Base-by-base conservation (phyloP, 2,113 vertebrate genomes). In the Aspiorhynchus laticeps region DNA sequence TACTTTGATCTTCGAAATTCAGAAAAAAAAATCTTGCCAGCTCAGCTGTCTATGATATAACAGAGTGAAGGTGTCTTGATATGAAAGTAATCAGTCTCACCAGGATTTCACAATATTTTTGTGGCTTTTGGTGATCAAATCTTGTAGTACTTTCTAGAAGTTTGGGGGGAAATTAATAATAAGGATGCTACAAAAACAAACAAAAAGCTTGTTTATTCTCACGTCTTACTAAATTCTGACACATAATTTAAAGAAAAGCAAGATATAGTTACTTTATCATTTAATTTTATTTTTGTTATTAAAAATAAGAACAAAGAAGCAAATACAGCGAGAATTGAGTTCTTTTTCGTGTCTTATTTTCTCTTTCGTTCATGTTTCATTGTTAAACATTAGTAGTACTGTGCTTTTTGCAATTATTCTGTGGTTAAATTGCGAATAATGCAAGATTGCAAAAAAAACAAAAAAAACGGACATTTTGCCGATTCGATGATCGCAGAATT, bases 21-120 rank as follows among this genome's bases (percentile, higher is more conserved):
- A 10, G 36, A 28, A 46, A 3, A 24, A 61, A 65, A 65, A 19
- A 6, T 3, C 56, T 19, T 5, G 1, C 8, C 2, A n/a, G 15
- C 8, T 46, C 79, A 43, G 56, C 56, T 43, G 12, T 81, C n/a
- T 81, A 11, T 80, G 79, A 80, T 63, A 63, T 80, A 63, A 81
- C 21, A 17, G 56, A 14, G 8, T 61, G 53, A 38, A 61, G 33
- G 56, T 26, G 24, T 61, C 53, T 36, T 41, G 15, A 61, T 56
- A 24, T 41, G 59, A 7, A 80, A 80, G 59, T 19, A 46, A 46
- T 46, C 11, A 17, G 28, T 67, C 28, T 12, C 26, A 67, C n/a
- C 26, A 6, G 12, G 63, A 75, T 46, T 73, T 41, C 8, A 71
- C 67, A 8, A 21, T 19, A 19, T 71, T 19, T 36, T 24, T 11